phyloP scores from a whole-genome alignment of 2,888 invertebrate species.

The Microdon myrmicae region DNA sequence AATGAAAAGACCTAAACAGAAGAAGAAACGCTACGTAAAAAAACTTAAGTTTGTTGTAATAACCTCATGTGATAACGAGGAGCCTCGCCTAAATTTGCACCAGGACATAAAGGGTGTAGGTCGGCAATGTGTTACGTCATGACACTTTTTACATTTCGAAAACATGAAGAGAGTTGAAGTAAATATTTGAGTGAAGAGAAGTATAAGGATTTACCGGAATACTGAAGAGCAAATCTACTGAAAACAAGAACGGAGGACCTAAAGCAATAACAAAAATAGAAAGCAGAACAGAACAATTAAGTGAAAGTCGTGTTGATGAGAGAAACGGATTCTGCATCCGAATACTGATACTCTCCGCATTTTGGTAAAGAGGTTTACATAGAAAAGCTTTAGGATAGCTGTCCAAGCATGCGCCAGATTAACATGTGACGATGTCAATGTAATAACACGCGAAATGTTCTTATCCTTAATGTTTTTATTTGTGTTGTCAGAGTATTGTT shows the following conservation, averaged over 20 bases:
- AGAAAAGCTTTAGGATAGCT: constrained; percentile 21
- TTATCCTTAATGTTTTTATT: no score
- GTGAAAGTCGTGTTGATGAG: no score
- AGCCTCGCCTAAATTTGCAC: constrained; percentile 44
- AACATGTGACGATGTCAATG: constrained; percentile 40
- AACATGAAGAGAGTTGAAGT: constrained; percentile 7
- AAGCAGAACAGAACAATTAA: not conserved
- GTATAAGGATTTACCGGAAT: not conserved
- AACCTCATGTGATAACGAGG: constrained; percentile 28
- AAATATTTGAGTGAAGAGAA: not conserved
- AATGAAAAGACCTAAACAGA: no score
- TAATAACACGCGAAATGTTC: constrained; percentile 22
- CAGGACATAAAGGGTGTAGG: constrained; percentile 44
- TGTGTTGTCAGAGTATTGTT: constrained; percentile 22
- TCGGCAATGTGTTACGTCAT: constrained; percentile 44
- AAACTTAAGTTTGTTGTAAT: no score
- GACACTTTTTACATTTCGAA: constrained; percentile 31
- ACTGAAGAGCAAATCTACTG: constrained; percentile 6
- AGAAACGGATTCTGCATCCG: no score
- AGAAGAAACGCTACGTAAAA: no score
- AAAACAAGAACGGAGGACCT: not conserved
- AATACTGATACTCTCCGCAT: no score
- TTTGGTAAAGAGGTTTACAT: no score
- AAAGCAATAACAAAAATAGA: constrained; percentile 2
- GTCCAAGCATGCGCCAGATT: constrained; percentile 33